Conservation (phyloP, 1,140 invertebrate genomes). For the Drosophila subobscura region DNA sequence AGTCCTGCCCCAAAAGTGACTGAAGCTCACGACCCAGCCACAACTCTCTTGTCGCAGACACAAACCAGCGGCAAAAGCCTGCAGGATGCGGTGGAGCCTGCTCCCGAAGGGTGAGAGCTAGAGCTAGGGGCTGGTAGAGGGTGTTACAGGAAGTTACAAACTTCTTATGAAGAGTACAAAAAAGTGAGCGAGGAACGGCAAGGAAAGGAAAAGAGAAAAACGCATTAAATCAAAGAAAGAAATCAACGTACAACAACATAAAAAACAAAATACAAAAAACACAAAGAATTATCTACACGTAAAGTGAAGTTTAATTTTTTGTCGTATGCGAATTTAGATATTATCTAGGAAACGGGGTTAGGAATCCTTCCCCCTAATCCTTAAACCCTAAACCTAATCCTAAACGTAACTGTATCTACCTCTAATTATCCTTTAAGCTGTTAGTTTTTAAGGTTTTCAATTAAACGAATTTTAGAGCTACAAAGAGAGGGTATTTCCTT, state of each 20-base stretch:
- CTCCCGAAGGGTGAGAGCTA: conserved; percentile 22
- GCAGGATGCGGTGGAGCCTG: conserved; percentile 33
- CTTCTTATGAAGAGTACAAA: conserved; percentile 63
- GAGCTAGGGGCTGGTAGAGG: conserved; percentile 17
- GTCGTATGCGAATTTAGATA: conserved; percentile 58
- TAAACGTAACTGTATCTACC: no score
- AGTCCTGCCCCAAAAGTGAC: conserved; percentile 18
- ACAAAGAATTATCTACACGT: conserved; percentile 31
- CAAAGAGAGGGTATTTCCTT: neutral
- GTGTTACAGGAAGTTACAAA: conserved; percentile 61
- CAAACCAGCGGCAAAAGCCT: conserved; percentile 45
- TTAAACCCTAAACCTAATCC: no score
- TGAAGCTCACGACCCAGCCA: neutral
- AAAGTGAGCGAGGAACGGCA: conserved; percentile 5
- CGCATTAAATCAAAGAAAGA: conserved; percentile 71
- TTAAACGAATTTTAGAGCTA: no score
- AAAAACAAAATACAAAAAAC: neutral
- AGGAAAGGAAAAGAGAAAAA: conserved; percentile 37
- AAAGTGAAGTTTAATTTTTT: conserved; percentile 45
- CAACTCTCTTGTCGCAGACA: conserved; percentile 35
- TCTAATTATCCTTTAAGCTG: no score
- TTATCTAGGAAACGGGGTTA: conserved; percentile 16
- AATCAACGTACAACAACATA: conserved; percentile 49
- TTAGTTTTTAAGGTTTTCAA: no score
- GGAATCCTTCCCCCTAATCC: neutral